phyloP scores from a whole-genome alignment of 1,140 invertebrate genomes.

The Dryas iulia region DNA sequence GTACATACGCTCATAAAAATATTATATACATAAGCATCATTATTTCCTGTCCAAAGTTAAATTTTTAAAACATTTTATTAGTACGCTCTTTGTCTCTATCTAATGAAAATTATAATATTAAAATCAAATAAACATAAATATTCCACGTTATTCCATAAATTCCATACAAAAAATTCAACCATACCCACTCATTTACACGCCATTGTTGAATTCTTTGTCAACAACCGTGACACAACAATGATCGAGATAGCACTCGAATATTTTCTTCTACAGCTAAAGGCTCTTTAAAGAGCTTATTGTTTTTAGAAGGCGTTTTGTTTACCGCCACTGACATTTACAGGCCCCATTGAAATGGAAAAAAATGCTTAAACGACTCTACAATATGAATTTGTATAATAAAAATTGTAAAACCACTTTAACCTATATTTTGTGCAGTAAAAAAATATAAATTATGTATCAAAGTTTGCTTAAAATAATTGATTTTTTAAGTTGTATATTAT shows the following conservation, averaged over 20 bases:
- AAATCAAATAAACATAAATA: background rate
- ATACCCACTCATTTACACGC: background rate
- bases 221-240: conserved; percentile 2
- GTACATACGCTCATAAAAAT: too few relatives aligned
- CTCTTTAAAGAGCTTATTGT: conserved; percentile 17
- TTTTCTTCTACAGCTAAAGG: conserved; percentile 18
- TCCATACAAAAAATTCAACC: background rate
- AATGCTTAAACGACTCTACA: background rate
- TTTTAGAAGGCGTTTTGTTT: conserved; percentile 10
- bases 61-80: too few relatives aligned
- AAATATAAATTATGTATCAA: background rate
- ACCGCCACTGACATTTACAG: conserved; percentile 15
- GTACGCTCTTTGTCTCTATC: background rate
- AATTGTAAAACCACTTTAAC: background rate
- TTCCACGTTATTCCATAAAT: background rate
- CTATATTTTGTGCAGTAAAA: background rate
- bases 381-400: background rate
- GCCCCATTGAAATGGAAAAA: conserved; percentile 8
- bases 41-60: too few relatives aligned
- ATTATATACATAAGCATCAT: too few relatives aligned
- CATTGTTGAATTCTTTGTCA: background rate
- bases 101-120: background rate
- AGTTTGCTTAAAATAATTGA: background rate
- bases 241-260: conserved; percentile 17
- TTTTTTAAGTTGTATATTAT: background rate